Evolutionary conservation across 1,140 invertebrate genomes (phyloP).

Genomic region (Drosophila persimilis): DNA sequence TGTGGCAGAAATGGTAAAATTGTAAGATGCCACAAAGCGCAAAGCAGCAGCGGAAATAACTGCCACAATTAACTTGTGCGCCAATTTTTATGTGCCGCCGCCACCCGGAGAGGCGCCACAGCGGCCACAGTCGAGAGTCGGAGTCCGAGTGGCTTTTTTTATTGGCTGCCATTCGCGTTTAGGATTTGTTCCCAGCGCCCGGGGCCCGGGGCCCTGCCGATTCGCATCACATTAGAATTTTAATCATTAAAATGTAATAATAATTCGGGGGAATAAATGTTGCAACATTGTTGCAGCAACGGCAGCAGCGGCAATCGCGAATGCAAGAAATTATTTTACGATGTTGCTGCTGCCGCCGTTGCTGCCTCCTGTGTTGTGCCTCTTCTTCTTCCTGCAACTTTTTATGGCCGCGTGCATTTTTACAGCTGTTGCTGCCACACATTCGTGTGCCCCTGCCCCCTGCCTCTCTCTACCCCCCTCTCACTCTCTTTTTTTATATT

Average conservation of each 20-base stretch:
- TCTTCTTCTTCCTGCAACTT: constrained; percentile 59
- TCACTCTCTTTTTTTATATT: constrained; percentile 69
- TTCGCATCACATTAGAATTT: constrained; percentile 82
- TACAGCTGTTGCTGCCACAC: constrained; percentile 50
- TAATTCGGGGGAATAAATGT: constrained; percentile 75
- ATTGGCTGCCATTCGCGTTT: constrained; percentile 21
- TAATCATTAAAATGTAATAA: constrained; percentile 83
- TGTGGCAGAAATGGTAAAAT: constrained; percentile 44
- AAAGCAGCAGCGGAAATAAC: constrained; percentile 66
- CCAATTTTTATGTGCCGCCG: constrained; percentile 67
- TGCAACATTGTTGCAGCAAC: constrained; percentile 72
- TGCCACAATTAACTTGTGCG: constrained; percentile 75
- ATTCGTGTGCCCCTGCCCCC: constrained; percentile 28
- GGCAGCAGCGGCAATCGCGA: constrained; percentile 21
- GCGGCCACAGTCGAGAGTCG: neutral
- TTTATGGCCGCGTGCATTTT: constrained; percentile 77
- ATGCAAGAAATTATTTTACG: constrained; percentile 71
- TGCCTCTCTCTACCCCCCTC: neutral
- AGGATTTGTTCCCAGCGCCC: constrained; percentile 6
- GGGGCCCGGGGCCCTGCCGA: constrained; percentile 46
- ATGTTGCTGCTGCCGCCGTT: constrained; percentile 54
- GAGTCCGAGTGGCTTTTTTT: constrained; percentile 19
- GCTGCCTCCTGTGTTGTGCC: constrained; percentile 17
- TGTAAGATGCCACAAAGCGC: constrained; percentile 60
- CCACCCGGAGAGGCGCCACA: constrained; percentile 54